Conservation (phyloP, 2,113 vertebrate genomes). For the Columbina picui region DNA sequence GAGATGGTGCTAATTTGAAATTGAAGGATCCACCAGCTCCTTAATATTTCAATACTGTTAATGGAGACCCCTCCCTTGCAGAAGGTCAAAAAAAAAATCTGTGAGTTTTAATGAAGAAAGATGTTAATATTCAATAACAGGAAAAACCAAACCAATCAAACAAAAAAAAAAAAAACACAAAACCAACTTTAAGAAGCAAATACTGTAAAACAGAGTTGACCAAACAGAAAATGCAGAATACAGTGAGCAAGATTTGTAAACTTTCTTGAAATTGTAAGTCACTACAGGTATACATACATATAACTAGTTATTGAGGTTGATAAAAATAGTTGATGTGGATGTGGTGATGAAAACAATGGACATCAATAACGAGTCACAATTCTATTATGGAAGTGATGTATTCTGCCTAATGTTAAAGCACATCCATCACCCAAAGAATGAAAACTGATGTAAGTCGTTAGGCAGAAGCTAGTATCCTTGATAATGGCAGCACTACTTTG, state of each 20-base stretch:
- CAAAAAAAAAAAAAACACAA: no score
- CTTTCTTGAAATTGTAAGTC: neutral
- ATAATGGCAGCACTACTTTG: neutral
- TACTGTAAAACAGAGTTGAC: neutral
- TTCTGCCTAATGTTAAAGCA: neutral
- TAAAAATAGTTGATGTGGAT: neutral
- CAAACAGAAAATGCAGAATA: neutral
- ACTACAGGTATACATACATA: neutral
- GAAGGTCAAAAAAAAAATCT: neutral
- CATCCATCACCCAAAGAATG: neutral
- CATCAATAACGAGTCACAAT: neutral
- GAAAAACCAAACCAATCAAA: neutral
- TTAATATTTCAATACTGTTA: neutral
- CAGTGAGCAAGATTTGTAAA: neutral
- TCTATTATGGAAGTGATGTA: neutral
- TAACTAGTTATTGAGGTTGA: neutral
- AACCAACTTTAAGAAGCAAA: neutral
- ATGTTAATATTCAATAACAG: neutral
- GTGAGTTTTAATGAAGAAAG: neutral
- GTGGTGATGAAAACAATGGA: neutral
- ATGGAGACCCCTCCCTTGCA: neutral
- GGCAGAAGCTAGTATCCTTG: neutral
- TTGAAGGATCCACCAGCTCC: neutral
- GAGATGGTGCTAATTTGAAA: neutral
- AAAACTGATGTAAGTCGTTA: conserved; percentile 4